Evolutionary conservation across 2,797 vertebrate genomes (phyloP).

Genomic region (Neostethus bicornis): DNA sequence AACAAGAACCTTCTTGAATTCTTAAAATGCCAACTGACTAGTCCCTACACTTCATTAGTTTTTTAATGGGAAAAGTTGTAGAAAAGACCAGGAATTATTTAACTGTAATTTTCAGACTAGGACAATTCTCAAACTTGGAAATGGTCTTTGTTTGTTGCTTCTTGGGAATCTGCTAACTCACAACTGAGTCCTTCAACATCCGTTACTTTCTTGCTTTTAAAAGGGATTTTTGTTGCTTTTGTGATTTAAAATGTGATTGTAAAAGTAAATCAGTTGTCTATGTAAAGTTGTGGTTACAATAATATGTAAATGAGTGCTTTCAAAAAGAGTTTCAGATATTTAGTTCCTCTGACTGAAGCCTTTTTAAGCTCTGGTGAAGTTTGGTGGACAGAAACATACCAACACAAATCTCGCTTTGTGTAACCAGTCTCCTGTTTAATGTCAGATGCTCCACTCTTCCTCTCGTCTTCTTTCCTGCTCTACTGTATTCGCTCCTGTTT

Average conservation of each 20-base stretch:
- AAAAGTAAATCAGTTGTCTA: neutral
- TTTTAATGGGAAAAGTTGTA: too few species aligned
- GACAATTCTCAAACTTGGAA: too few species aligned
- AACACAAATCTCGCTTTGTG: constrained; percentile 3
- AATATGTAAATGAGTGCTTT: neutral
- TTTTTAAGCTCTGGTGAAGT: neutral
- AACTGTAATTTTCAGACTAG: too few species aligned
- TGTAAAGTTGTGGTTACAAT: neutral
- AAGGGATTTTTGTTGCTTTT: neutral
- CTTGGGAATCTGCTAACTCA: neutral
- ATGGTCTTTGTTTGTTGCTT: neutral
- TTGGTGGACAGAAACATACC: constrained; percentile 8
- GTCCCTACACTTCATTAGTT: neutral
- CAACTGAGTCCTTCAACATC: neutral
- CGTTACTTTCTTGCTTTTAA: too few species aligned
- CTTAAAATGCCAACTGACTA: neutral
- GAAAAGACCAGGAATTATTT: too few species aligned
- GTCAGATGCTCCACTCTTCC: constrained; percentile 25
- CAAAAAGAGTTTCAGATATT: neutral
- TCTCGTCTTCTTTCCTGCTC: constrained; percentile 13
- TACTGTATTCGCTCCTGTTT: constrained; percentile 35
- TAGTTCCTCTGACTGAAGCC: neutral
- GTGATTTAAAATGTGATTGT: neutral
- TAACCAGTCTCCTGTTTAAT: constrained; percentile 24
- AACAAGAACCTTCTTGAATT: neutral